phyloP scores from a whole-genome alignment of 2,797 vertebrate species.

The Poeciliopsis paucimaculata region DNA sequence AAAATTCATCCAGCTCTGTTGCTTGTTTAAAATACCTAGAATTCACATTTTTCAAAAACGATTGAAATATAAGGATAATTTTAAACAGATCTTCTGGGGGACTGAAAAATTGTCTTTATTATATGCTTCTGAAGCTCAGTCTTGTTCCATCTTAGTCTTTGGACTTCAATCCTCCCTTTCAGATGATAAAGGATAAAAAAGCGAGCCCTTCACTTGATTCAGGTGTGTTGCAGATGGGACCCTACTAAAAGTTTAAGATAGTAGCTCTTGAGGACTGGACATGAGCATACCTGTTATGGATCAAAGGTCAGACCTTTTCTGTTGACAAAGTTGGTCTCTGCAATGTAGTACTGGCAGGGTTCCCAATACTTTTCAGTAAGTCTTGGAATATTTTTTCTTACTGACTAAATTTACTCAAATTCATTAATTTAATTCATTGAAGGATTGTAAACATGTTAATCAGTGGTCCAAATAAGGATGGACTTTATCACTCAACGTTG shows the following conservation, averaged over 20 bases:
- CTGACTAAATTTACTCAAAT: background rate
- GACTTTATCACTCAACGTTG: slow-evolving; percentile 12
- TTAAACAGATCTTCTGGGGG: background rate
- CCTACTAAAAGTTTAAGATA: background rate
- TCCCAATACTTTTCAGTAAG: background rate
- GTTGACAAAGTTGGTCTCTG: background rate
- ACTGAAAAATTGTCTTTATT: background rate
- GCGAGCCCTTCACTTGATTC: background rate
- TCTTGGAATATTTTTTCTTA: background rate
- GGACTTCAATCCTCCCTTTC: background rate
- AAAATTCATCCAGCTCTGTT: background rate
- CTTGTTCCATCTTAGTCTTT: background rate
- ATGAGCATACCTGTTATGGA: background rate
- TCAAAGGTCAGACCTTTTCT: background rate
- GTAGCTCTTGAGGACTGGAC: background rate
- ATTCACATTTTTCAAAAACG: background rate
- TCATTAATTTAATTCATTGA: background rate
- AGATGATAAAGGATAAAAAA: background rate
- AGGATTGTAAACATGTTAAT: background rate
- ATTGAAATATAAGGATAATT: background rate
- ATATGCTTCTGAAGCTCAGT: background rate
- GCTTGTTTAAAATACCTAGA: background rate
- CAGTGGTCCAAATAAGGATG: background rate
- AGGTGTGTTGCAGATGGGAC: background rate
- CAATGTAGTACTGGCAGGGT: background rate